These are phyloP conservation scores for Coelinius sp. DNA, from an alignment of 2,888 invertebrate genomes.

Conservation along the genomic window DNA sequence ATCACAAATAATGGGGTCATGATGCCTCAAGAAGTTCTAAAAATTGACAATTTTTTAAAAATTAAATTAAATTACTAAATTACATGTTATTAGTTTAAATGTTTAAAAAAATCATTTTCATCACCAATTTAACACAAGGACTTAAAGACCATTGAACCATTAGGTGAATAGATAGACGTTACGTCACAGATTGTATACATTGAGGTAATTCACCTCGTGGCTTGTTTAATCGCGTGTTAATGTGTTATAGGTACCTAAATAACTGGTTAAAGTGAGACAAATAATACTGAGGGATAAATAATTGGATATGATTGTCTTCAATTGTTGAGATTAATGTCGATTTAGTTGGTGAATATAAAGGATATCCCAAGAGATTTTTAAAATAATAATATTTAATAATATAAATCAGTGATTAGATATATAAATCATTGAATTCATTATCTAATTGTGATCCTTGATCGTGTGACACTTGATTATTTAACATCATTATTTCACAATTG, in stretches of 20 bases:
- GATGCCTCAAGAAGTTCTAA: neutral
- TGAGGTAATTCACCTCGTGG: slow-evolving; percentile 27
- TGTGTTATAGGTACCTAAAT: neutral
- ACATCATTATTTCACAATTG: slow-evolving; percentile 33
- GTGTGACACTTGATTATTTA: slow-evolving; percentile 2
- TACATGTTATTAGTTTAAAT: too few relatives aligned
- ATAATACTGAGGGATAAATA: neutral
- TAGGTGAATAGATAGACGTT: slow-evolving; percentile 5
- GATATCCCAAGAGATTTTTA: neutral
- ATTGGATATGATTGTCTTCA: slow-evolving; percentile 19
- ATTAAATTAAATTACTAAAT: too few relatives aligned
- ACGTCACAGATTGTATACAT: slow-evolving; percentile 20
- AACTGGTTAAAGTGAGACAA: neutral
- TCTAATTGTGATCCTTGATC: neutral
- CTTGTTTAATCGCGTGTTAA: slow-evolving; percentile 21
- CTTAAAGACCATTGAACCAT: neutral
- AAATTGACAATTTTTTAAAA: neutral
- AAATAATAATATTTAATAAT: too few relatives aligned
- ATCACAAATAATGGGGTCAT: neutral
- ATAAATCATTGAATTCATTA: neutral
- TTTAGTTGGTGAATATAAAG: neutral
- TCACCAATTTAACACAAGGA: neutral
- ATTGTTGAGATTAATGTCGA: slow-evolving; percentile 13
- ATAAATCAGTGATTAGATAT: too few relatives aligned
- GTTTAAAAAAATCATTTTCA: too few relatives aligned